A percentile compares a stretch with the other conserved stretches of the same genome.
phyloP scores from a whole-genome alignment of 2,113 vertebrate genomes.

The Macrotis lagotis region DNA sequence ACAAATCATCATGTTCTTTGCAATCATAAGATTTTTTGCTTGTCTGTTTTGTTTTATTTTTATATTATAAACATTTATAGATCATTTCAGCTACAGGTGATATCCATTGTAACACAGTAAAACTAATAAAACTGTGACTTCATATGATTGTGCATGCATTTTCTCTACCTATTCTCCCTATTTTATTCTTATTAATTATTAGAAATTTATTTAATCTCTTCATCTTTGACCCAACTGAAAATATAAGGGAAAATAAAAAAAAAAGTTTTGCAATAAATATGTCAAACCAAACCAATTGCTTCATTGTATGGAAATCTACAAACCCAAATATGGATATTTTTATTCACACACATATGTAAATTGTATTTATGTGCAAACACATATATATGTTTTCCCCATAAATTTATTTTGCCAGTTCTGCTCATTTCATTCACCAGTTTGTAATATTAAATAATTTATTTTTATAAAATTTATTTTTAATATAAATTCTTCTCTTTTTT shows the following conservation, averaged over 20 bases:
- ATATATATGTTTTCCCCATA: not conserved
- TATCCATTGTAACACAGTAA: not conserved
- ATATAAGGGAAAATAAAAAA: not conserved
- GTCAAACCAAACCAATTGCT: too few species aligned
- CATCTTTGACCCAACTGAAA: not conserved
- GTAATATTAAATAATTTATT: not conserved
- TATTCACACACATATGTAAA: not conserved
- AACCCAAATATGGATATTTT: too few species aligned
- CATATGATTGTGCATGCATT: not conserved
- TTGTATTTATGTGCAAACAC: not conserved
- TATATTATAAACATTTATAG: not conserved
- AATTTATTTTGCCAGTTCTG: not conserved
- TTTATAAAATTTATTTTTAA: not conserved
- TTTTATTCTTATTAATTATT: too few species aligned
- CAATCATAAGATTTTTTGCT: not conserved
- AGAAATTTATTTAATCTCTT: not conserved
- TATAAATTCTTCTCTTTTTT: not conserved
- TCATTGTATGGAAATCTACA: not conserved
- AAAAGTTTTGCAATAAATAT: not conserved
- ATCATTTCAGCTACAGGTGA: not conserved
- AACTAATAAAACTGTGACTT: not conserved
- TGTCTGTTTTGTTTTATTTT: not conserved
- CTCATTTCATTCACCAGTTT: not conserved
- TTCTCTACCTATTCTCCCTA: not conserved
- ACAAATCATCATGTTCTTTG: not conserved